Conservation (phyloP, 23 tunicate genomes). For the Halocynthia aurantium region DNA sequence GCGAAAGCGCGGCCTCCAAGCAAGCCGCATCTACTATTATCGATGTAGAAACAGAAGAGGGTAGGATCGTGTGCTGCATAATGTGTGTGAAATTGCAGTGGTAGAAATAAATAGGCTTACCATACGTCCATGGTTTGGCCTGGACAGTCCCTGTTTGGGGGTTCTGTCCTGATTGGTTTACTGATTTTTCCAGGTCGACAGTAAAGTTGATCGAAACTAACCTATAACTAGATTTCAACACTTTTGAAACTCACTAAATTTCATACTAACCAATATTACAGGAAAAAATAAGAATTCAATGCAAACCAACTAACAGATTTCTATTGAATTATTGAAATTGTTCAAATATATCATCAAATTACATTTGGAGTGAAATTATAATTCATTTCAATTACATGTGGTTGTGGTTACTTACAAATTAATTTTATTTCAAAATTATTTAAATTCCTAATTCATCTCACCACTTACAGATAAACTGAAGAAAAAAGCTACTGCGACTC, state of each 20-base stretch:
- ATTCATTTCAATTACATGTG: too few relatives aligned
- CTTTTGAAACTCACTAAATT: too few relatives aligned
- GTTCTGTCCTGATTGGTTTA: neutral
- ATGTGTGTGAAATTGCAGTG: neutral
- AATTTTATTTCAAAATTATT: too few relatives aligned
- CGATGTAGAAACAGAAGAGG: neutral
- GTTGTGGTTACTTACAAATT: too few relatives aligned
- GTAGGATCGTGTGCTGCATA: neutral
- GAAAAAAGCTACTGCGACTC: constrained; percentile 8
- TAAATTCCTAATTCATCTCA: neutral
- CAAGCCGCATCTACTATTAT: neutral
- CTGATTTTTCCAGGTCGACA: neutral
- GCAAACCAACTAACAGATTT: too few relatives aligned
- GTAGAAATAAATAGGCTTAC: neutral
- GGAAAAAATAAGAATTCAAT: too few relatives aligned
- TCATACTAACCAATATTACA: too few relatives aligned
- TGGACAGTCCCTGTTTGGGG: neutral
- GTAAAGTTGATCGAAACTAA: too few relatives aligned
- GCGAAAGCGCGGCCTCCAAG: neutral
- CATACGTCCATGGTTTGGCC: neutral
- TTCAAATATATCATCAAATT: too few relatives aligned
- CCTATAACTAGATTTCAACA: too few relatives aligned
- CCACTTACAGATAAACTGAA: constrained; percentile 9
- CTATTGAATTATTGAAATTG: too few relatives aligned
- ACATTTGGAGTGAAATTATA: too few relatives aligned